Base-by-base conservation (phyloP, 2,113 vertebrate genomes). In the Hyaena hyaena region DNA sequence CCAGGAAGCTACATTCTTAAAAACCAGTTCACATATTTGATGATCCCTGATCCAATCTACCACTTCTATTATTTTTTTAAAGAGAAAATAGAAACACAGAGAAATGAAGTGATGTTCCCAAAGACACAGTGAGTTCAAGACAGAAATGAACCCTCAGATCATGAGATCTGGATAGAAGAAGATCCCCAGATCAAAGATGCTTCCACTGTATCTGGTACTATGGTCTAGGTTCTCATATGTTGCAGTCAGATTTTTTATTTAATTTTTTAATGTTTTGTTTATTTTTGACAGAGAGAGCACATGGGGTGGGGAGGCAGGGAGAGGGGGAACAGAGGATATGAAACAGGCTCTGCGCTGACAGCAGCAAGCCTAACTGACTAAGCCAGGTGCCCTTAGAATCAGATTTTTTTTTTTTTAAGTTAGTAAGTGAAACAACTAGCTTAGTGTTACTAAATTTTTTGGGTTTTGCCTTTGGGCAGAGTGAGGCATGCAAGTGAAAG, bases 51-150 rank as follows among this genome's bases (percentile, higher is more conserved):
- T 31, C 73, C 45, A 81, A 28, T 65, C 33, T 1, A 73, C 28
- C 35, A 86, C 26, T 71, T 85, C 12, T 28, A 35, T 63, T 89
- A 68, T 50, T 77, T 43, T 91, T 24, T 95, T 91, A 48, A 86
- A 55, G 24, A 74, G 35, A 79, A 96, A 91, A 43, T 0, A 83
- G 66, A 88, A 88, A 84, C 35, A 65, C 55, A 24, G n/a, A 85
- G 31, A 74, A 33, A n/a, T 53, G 66, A 35, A 10, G 71, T 21
- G 9, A 81, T 0, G 11, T 35, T 81, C 50, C 71, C 39, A 48
- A 96, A 89, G 50, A 65, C 31, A 89, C n/a, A 63, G 53, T 43
- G 23, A 77, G 35, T 53, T 45, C 17, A 82, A 45, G 65, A 61
- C 24, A 45, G 85, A 80, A 39, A 74, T 43, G 43, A 68, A 28